Evolutionary conservation across 2,797 vertebrate genomes (phyloP).

Genomic region (Atherinosoma microstoma): DNA sequence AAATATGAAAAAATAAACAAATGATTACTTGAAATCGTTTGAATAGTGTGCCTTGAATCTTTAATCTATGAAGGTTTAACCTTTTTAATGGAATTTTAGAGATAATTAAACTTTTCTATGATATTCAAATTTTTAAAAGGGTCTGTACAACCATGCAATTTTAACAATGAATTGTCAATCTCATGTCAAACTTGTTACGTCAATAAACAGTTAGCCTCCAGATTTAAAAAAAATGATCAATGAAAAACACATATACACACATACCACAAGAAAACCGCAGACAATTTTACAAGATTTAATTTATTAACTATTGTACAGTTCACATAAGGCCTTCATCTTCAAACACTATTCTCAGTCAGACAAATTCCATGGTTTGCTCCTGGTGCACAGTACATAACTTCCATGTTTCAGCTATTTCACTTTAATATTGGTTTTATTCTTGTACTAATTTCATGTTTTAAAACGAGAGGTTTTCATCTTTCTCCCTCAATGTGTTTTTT

Average conservation of each 20-base stretch:
- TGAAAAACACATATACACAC: constrained; percentile 30
- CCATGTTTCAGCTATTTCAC: constrained; percentile 72
- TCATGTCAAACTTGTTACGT: constrained; percentile 2
- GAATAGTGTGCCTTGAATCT: too few relatives aligned
- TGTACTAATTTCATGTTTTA: constrained; percentile 77
- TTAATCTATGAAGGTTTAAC: too few relatives aligned
- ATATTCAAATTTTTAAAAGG: too few relatives aligned
- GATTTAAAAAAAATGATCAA: constrained; percentile 3
- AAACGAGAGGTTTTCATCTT: constrained; percentile 72
- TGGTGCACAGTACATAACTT: constrained; percentile 78
- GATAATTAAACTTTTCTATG: too few relatives aligned
- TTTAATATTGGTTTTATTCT: constrained; percentile 76
- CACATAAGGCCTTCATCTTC: constrained; percentile 93
- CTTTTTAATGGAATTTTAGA: too few relatives aligned
- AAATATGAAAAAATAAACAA: too few relatives aligned
- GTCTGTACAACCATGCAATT: background rate
- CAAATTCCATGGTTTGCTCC: constrained; percentile 88
- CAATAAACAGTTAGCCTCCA: background rate
- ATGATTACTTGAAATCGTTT: too few relatives aligned
- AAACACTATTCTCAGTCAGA: constrained; percentile 90
- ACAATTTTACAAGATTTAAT: constrained; percentile 91
- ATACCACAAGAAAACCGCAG: constrained; percentile 42
- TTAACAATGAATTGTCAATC: background rate
- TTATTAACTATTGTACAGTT: constrained; percentile 97
- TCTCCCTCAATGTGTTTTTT: constrained; percentile 65